Conservation (phyloP, 64 coral and sea anemone genomes). For the Stichodactyla helianthus region DNA sequence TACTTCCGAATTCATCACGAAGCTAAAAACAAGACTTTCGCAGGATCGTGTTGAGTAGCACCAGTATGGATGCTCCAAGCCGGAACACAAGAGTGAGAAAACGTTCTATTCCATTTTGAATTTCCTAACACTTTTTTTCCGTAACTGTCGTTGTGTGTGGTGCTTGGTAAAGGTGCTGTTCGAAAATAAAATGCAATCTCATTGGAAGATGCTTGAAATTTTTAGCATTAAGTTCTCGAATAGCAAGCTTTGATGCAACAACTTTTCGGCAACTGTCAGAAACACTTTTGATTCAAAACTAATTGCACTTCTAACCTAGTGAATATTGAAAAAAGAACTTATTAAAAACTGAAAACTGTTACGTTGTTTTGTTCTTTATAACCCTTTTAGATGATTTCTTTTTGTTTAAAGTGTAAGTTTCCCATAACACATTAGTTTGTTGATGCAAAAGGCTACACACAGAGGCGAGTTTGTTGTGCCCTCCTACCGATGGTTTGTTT, state of each 20-base stretch:
- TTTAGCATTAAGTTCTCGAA: too few relatives aligned
- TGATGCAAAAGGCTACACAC: neutral
- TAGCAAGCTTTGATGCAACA: neutral
- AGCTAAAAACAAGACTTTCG: neutral
- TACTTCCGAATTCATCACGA: slow-evolving; percentile 11
- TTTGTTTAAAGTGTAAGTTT: slow-evolving; percentile 4
- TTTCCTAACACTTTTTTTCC: neutral
- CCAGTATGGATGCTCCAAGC: neutral
- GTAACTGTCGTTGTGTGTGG: neutral
- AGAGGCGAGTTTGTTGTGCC: neutral
- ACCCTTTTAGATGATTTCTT: slow-evolving; percentile 11
- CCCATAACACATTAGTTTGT: slow-evolving; percentile 2
- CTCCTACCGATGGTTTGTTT: neutral
- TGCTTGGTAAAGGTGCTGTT: too few relatives aligned
- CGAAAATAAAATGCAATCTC: neutral
- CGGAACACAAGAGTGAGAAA: neutral
- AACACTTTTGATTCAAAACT: neutral
- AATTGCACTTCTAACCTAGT: neutral
- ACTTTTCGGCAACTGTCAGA: neutral
- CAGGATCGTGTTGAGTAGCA: neutral
- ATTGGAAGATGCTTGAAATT: neutral
- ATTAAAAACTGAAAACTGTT: neutral
- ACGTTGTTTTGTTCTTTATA: slow-evolving; percentile 2
- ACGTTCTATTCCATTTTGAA: neutral
- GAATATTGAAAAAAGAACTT: neutral